A percentile compares a stretch with the other conserved stretches of the same genome.
phyloP scores from a whole-genome alignment of 1,140 invertebrate species.

The Drosophila ogumai region DNA sequence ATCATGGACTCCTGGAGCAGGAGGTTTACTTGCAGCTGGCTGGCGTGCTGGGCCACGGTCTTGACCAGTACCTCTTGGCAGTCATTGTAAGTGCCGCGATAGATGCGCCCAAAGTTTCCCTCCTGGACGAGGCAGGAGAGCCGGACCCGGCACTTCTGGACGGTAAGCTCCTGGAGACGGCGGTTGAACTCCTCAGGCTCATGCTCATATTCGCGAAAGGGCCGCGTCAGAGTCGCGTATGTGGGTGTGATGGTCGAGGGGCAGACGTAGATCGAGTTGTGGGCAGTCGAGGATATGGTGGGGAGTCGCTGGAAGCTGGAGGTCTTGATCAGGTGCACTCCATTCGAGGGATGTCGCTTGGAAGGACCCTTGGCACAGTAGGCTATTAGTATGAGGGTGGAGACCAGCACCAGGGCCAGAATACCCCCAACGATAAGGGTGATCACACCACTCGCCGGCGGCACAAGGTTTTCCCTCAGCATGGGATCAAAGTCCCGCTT shows the following conservation, averaged over 20 bases:
- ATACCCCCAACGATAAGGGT: slow-evolving; percentile 80
- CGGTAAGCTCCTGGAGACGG: slow-evolving; percentile 82
- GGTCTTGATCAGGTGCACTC: slow-evolving; percentile 80
- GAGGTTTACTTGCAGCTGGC: slow-evolving; percentile 91
- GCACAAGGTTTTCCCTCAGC: slow-evolving; percentile 75
- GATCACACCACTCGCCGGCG: slow-evolving; percentile 72
- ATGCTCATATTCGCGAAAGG: slow-evolving; percentile 83
- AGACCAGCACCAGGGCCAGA: slow-evolving; percentile 76
- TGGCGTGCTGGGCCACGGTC: slow-evolving; percentile 90
- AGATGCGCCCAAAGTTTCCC: slow-evolving; percentile 96
- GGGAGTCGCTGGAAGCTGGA: slow-evolving; percentile 83
- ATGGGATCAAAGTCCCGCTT: slow-evolving; percentile 76
- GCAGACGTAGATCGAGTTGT: slow-evolving; percentile 83
- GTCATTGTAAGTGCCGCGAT: slow-evolving; percentile 93
- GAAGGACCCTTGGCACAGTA: slow-evolving; percentile 83
- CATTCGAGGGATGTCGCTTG: slow-evolving; percentile 76
- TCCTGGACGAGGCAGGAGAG: slow-evolving; percentile 91
- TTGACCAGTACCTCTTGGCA: slow-evolving; percentile 93
- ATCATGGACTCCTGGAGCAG: slow-evolving; percentile 94
- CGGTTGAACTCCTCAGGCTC: slow-evolving; percentile 85
- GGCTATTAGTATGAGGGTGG: slow-evolving; percentile 77
- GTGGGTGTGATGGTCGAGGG: slow-evolving; percentile 81
- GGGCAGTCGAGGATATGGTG: slow-evolving; percentile 78
- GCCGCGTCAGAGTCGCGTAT: slow-evolving; percentile 80
- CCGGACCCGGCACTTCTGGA: slow-evolving; percentile 89